phyloP scores from a whole-genome alignment of 1,140 invertebrate genomes.

The Drosophila ananassae region DNA sequence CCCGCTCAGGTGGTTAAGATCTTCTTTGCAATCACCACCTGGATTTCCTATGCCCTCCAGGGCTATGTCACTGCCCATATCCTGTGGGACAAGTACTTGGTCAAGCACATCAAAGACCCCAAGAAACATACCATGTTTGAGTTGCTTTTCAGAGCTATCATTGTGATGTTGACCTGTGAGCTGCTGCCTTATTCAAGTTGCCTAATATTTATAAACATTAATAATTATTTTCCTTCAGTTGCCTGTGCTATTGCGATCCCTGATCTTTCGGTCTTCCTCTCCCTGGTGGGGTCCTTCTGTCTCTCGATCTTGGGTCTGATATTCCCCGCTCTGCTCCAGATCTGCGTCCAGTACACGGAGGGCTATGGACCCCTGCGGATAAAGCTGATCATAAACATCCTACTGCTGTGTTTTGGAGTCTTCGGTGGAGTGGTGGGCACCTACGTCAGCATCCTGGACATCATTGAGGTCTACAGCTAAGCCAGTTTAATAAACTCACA shows the following conservation, averaged over 20 bases:
- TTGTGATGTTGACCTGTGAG: slow-evolving; percentile 91
- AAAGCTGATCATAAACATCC: slow-evolving; percentile 86
- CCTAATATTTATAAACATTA: neutral
- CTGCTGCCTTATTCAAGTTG: neutral
- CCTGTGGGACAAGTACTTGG: slow-evolving; percentile 91
- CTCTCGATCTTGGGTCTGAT: slow-evolving; percentile 95
- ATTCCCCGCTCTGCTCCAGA: slow-evolving; percentile 93
- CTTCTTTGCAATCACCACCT: slow-evolving; percentile 94
- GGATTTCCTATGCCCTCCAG: slow-evolving; percentile 96
- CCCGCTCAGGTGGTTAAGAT: slow-evolving; percentile 91
- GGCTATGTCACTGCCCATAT: slow-evolving; percentile 97
- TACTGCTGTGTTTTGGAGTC: slow-evolving; percentile 88
- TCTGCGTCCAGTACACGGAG: slow-evolving; percentile 66
- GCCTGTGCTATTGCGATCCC: slow-evolving; percentile 92
- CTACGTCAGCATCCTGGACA: slow-evolving; percentile 88
- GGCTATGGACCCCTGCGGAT: slow-evolving; percentile 84
- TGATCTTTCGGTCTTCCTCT: slow-evolving; percentile 95
- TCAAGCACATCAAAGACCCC: slow-evolving; percentile 85
- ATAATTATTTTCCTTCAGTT: slow-evolving; percentile 85
- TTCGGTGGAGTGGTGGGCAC: slow-evolving; percentile 89
- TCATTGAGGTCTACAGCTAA: slow-evolving; percentile 83
- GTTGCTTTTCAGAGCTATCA: slow-evolving; percentile 86
- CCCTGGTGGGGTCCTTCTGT: slow-evolving; percentile 94
- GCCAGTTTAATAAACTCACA: slow-evolving; percentile 10
- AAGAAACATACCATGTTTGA: slow-evolving; percentile 86